These are phyloP conservation scores for Falco novaeseelandiae DNA, from an alignment of 2,797 vertebrate genomes.

Conservation along the genomic window DNA sequence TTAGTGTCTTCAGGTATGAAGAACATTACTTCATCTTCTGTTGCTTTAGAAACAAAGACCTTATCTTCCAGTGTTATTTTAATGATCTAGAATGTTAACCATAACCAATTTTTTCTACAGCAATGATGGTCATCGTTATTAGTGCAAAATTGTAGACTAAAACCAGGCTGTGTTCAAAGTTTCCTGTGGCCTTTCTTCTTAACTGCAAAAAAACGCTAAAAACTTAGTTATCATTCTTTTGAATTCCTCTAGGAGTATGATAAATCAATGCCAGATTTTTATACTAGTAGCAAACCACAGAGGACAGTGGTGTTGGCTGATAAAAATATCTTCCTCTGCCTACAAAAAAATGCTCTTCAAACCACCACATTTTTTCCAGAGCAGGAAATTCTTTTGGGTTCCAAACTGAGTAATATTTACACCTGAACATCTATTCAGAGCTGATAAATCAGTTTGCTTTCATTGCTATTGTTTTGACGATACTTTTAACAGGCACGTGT, in stretches of 20 bases:
- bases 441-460: background rate
- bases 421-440: slow-evolving; percentile 2
- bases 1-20: background rate
- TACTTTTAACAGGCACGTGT: background rate
- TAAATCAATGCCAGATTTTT: slow-evolving; percentile 80
- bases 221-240: slow-evolving; percentile 74
- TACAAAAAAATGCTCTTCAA: slow-evolving; percentile 52
- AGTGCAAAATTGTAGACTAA: slow-evolving; percentile 29
- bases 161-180: slow-evolving; percentile 31
- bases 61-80: background rate
- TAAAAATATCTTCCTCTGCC: slow-evolving; percentile 73
- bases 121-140: background rate
- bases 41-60: background rate
- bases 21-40: background rate
- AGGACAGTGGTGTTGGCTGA: slow-evolving; percentile 71
- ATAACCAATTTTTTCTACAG: background rate
- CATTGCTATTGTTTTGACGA: background rate
- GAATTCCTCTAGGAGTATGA: slow-evolving; percentile 76
- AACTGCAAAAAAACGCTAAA: slow-evolving; percentile 37
- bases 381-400: slow-evolving; percentile 41
- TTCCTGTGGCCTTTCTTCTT: slow-evolving; percentile 53
- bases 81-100: background rate
- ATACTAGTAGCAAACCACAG: slow-evolving; percentile 73
- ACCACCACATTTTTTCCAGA: slow-evolving; percentile 63
- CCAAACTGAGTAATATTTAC: slow-evolving; percentile 10